Conservation (phyloP, 2,113 vertebrate genomes). For the Calidris pugnax region DNA sequence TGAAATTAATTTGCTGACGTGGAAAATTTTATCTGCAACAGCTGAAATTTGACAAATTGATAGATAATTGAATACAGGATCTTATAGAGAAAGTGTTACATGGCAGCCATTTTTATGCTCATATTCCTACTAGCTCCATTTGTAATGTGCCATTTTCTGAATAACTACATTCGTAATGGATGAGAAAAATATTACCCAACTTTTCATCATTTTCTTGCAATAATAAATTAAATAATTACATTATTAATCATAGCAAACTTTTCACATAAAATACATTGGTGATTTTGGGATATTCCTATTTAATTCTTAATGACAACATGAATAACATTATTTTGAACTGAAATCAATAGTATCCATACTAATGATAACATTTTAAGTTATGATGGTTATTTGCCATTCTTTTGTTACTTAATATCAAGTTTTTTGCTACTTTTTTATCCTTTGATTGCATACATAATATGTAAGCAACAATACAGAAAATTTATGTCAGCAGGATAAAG, state of each 20-base stretch:
- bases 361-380: background rate
- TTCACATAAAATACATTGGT: background rate
- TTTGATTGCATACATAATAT: background rate
- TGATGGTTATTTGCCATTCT: background rate
- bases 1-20: background rate
- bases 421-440: background rate
- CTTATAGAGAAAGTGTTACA: background rate
- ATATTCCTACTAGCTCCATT: background rate
- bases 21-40: constrained; percentile 13
- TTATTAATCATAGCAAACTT: background rate
- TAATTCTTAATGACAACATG: background rate
- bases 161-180: background rate
- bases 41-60: constrained; percentile 13
- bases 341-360: background rate
- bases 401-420: background rate
- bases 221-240: background rate
- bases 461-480: background rate
- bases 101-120: background rate
- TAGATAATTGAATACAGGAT: background rate
- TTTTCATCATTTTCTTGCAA: background rate
- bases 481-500: background rate
- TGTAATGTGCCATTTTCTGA: background rate
- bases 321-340: background rate
- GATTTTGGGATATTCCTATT: background rate
- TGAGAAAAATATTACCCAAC: background rate